Base-by-base conservation (phyloP, 2,888 invertebrate genomes). In the Plagodis pulveraria region DNA sequence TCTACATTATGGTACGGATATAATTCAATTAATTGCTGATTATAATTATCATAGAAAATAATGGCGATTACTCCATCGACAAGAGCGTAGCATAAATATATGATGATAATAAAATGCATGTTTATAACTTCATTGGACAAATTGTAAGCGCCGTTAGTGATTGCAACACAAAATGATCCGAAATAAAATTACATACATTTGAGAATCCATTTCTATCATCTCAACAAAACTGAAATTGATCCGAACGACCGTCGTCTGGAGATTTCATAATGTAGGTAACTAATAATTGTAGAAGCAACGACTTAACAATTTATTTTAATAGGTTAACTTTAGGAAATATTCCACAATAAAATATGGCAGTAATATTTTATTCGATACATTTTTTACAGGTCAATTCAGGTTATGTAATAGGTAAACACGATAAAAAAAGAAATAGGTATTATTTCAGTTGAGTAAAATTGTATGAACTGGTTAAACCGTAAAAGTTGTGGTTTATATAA, bases 401-500 rank as follows among this genome's bases (percentile, higher is more conserved):
- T 53, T 53, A 53, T 50, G 35, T 43, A 58, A 53, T 41, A 38
- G 10, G 35, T 47, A 43, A 40, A n/a, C 10, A 50, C 41, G 35
- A 12, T 42, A 44, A 58, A 49, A 50, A 48, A 54, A 22, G 42
- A 50, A 50, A 50, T 45, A 50, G 22, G 45, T 46, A 36, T 41
- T 45, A 49, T 58, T 54, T 54, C 54, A 46, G 42, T 43, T 32
- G 40, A 51, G 33, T 55, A 33, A 59, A 55, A 55, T 46, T 50
- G 35, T 41, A 50, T 46, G 43, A 46, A 51, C 22, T 44, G 35
- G 12, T 38, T 49, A 34, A 52, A 50, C 36, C 46, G 45, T 54
- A 54, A 54, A 58, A 53, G 52, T 44, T 42, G 42, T 35, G 49
- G 46, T 54, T 50, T 58, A 53, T 54, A 54, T 38, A 58, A 54